Percentiles rank a stretch among this genome's conserved stretches.
Conservation (phyloP, 2,888 invertebrate genomes). For the Acleris emargana region DNA sequence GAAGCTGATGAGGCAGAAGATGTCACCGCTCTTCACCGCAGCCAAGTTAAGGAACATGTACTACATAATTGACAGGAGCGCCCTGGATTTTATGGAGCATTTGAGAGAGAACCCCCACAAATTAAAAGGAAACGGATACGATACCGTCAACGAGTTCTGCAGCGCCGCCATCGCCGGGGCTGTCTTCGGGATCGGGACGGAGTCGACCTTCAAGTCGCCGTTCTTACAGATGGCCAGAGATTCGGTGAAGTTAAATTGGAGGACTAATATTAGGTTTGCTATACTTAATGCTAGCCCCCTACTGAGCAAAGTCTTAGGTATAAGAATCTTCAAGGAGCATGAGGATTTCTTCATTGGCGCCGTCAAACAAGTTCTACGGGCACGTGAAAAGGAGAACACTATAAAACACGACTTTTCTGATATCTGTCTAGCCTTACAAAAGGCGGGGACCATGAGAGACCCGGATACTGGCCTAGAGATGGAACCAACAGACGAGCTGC, state of each 20-base stretch:
- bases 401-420: constrained; percentile 65
- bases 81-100: constrained; percentile 56
- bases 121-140: constrained; percentile 45
- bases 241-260: constrained; percentile 42
- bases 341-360: constrained; percentile 60
- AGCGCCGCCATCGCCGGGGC: constrained; percentile 60
- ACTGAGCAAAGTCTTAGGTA: constrained; percentile 45
- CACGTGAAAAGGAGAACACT: constrained; percentile 51
- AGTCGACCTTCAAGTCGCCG: constrained; percentile 61
- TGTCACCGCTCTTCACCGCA: constrained; percentile 64
- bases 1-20: constrained; percentile 63
- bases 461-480: constrained; percentile 52
- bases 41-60: constrained; percentile 69
- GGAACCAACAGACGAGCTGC: constrained; percentile 60
- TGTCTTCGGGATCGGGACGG: constrained; percentile 65
- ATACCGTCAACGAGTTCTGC: constrained; percentile 51
- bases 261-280: constrained; percentile 48
- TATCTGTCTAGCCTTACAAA: constrained; percentile 60
- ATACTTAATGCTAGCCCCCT: constrained; percentile 41
- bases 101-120: constrained; percentile 51
- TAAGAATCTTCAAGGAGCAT: constrained; percentile 54
- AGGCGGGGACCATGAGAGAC: constrained; percentile 55
- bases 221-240: constrained; percentile 52
- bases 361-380: constrained; percentile 57
- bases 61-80: constrained; percentile 61